A percentile compares a stretch with the other conserved stretches of the same genome.
Evolutionary conservation across 2,113 vertebrate species (phyloP).

Genomic region (Phalacrocorax carbo): DNA sequence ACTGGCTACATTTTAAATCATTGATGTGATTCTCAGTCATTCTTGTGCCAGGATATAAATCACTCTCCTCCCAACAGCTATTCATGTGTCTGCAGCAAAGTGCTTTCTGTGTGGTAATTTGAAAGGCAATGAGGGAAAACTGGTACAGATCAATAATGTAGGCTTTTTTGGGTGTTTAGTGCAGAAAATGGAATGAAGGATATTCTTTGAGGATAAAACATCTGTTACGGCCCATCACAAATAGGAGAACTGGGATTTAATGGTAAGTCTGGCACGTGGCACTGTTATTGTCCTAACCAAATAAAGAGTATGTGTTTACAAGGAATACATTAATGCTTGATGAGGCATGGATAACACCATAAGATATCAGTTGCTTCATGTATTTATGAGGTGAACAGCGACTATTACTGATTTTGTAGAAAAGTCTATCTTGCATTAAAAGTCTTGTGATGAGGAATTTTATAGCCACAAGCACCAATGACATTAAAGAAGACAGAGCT

Average conservation of each 20-base stretch:
- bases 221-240: constrained; percentile 39
- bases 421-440: constrained; percentile 11
- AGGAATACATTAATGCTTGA: constrained; percentile 37
- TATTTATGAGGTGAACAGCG: constrained; percentile 18
- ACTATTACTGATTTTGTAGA: constrained; percentile 6
- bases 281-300: constrained; percentile 22
- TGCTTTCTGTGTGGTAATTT: constrained; percentile 18
- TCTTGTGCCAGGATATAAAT: constrained; percentile 34
- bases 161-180: constrained; percentile 2
- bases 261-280: neutral
- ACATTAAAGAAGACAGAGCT: neutral
- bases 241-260: constrained; percentile 9
- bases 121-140: constrained; percentile 42
- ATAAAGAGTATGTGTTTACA: constrained; percentile 55
- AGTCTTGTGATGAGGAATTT: neutral
- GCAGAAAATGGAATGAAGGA: neutral
- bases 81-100: neutral
- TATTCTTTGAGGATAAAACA: constrained; percentile 35
- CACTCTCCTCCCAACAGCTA: constrained; percentile 18
- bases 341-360: constrained; percentile 4
- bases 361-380: constrained; percentile 10
- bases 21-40: constrained; percentile 4
- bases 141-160: constrained; percentile 26
- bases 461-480: neutral
- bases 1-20: constrained; percentile 2